Percentiles rank a stretch among this genome's conserved stretches.
Evolutionary conservation across 2,888 invertebrate genomes (phyloP).

Genomic region (Netelia melanura): DNA sequence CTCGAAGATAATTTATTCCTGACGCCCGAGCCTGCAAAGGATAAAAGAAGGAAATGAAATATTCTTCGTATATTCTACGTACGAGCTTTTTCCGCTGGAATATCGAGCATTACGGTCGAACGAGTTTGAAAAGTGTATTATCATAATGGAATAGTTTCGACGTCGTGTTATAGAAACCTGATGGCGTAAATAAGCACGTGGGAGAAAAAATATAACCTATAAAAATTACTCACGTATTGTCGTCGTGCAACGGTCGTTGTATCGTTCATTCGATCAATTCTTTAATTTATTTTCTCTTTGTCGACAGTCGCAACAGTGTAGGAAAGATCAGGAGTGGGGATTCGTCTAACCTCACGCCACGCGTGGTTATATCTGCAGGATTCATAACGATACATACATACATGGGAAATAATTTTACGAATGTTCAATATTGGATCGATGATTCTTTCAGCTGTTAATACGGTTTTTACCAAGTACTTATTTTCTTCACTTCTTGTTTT

Average conservation of each 20-base stretch:
- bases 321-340: not conserved
- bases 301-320: not conserved
- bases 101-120: constrained; percentile 1
- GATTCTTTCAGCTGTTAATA: not conserved
- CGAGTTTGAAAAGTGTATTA: not conserved
- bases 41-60: not conserved
- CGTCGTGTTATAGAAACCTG: not conserved
- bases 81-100: not conserved
- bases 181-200: not conserved
- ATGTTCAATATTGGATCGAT: not conserved
- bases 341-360: not conserved
- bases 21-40: not conserved
- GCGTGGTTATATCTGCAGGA: not conserved
- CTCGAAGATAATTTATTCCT: not conserved
- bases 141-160: constrained; percentile 1
- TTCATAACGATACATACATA: not conserved
- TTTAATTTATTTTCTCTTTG: not conserved
- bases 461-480: not conserved
- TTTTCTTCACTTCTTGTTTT: not conserved
- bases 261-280: not conserved
- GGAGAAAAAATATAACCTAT: not conserved
- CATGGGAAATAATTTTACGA: not conserved
- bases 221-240: not conserved
- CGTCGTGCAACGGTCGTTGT: not conserved
- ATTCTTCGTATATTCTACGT: not conserved